These are phyloP conservation scores for Drosophila ogumai DNA, from an alignment of 1,140 invertebrate species.

Conservation along the genomic window DNA sequence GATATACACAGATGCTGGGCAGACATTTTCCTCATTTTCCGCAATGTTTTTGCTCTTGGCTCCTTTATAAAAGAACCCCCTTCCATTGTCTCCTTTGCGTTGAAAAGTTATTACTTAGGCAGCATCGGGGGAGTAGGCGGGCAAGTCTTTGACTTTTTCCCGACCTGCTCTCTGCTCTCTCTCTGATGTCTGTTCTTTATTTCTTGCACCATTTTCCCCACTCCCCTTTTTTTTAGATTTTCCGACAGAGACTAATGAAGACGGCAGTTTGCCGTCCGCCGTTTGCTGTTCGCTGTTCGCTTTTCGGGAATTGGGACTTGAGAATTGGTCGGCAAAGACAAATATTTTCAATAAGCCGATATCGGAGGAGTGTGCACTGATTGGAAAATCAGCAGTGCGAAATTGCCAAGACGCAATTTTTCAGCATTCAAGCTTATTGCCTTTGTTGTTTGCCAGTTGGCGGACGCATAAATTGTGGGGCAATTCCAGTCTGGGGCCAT, in stretches of 20 bases:
- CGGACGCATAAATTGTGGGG: conserved; percentile 75
- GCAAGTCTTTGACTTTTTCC: conserved; percentile 60
- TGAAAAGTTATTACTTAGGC: conserved; percentile 61
- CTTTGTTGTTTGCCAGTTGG: conserved; percentile 62
- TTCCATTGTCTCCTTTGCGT: conserved; percentile 36
- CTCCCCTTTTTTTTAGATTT: conserved; percentile 18
- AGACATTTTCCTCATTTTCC: conserved; percentile 15
- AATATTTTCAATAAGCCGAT: conserved; percentile 82
- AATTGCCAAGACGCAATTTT: conserved; percentile 74
- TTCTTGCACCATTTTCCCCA: conserved; percentile 6
- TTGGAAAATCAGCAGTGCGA: conserved; percentile 82
- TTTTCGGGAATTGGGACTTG: conserved; percentile 32
- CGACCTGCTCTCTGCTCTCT: conserved; percentile 14
- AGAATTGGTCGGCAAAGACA: conserved; percentile 62
- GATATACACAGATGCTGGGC: conserved; percentile 3
- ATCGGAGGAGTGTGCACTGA: conserved; percentile 80
- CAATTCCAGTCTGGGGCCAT: conserved; percentile 58
- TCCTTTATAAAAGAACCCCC: neutral
- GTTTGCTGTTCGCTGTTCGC: conserved; percentile 39
- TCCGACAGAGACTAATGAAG: conserved; percentile 78
- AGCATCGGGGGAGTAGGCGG: conserved; percentile 46
- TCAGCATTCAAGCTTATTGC: conserved; percentile 71
- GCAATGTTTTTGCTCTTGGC: neutral
- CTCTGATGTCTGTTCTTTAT: conserved; percentile 14
- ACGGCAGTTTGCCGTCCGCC: conserved; percentile 37